phyloP scores from a whole-genome alignment of 2,113 vertebrate species.

The Hydropotes inermis region DNA sequence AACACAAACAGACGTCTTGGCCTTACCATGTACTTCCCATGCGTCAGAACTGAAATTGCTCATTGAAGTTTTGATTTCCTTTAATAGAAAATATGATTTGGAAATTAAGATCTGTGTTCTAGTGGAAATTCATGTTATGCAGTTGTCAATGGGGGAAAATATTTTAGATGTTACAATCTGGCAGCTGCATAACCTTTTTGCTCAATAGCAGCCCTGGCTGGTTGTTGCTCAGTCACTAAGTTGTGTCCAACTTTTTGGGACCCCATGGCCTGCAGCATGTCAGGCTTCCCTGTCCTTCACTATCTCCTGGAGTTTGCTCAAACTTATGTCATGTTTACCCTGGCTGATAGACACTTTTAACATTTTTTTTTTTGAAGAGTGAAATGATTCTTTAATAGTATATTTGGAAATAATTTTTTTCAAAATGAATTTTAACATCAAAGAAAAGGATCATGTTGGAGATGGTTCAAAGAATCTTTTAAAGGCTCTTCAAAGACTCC shows the following conservation, averaged over 20 bases:
- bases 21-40: not conserved
- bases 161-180: not conserved
- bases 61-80: not conserved
- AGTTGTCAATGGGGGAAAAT: not conserved
- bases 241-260: not conserved
- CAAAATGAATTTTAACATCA: not conserved
- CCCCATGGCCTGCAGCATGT: not conserved
- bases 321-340: not conserved
- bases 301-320: not conserved
- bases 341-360: not conserved
- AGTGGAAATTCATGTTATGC: not conserved
- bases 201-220: not conserved
- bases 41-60: not conserved
- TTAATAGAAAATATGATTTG: not conserved
- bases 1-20: not conserved
- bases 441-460: not conserved
- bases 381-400: constrained; percentile 14
- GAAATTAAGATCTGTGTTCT: not conserved
- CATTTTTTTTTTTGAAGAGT: not conserved
- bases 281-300: not conserved
- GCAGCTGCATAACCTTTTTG: not conserved
- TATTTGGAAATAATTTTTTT: not conserved
- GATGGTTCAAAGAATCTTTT: not conserved
- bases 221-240: not conserved
- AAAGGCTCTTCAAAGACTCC: not conserved